Percentiles rank a stretch among this genome's conserved stretches.
Evolutionary conservation across 1,140 invertebrate genomes (phyloP).

Genomic region (Cepaea nemoralis): DNA sequence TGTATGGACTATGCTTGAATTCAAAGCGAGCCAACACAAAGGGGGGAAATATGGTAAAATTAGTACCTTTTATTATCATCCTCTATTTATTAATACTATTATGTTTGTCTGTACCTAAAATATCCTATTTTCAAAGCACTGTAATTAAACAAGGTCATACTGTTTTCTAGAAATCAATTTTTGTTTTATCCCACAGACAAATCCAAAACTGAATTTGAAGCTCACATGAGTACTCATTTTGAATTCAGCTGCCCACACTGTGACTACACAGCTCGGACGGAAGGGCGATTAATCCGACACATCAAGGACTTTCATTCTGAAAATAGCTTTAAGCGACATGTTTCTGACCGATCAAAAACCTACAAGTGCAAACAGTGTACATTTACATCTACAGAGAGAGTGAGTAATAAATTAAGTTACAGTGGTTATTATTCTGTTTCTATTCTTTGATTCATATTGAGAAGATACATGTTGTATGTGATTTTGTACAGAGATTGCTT

Average conservation of each 20-base stretch:
- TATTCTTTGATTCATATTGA: no score
- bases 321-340: constrained; percentile 78
- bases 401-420: constrained; percentile 31
- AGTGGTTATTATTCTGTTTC: no score
- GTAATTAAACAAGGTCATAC: background rate
- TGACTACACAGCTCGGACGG: constrained; percentile 76
- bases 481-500: no score
- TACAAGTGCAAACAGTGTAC: constrained; percentile 94
- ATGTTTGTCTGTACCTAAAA: no score
- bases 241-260: constrained; percentile 73
- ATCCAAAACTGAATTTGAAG: constrained; percentile 68
- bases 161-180: background rate
- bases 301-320: constrained; percentile 75
- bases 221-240: constrained; percentile 75
- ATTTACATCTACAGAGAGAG: constrained; percentile 86
- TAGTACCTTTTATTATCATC: no score
- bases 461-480: no score
- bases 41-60: no score
- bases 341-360: constrained; percentile 76
- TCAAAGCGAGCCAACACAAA: no score
- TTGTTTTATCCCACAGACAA: constrained; percentile 48
- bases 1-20: no score
- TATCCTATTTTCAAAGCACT: no score
- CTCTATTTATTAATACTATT: no score
- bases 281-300: constrained; percentile 76